These are phyloP conservation scores for Saccopteryx leptura DNA, from an alignment of 2,113 vertebrate genomes.

Conservation along the genomic window DNA sequence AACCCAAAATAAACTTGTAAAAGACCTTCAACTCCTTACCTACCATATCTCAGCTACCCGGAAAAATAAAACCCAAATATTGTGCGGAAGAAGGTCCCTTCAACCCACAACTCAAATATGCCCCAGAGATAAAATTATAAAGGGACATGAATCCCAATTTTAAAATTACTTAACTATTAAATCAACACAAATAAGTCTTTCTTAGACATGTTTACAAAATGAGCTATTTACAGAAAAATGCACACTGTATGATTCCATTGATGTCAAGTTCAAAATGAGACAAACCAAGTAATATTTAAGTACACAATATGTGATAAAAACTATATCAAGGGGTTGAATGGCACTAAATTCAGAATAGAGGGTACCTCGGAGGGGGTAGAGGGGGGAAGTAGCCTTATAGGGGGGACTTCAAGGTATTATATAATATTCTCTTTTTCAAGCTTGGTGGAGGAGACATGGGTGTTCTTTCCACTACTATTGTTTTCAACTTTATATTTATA, in stretches of 20 bases:
- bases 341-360: not conserved
- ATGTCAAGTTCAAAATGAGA: not conserved
- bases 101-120: not conserved
- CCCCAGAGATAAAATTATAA: not conserved
- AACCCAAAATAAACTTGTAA: not conserved
- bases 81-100: not conserved
- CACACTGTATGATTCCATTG: not conserved
- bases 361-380: not conserved
- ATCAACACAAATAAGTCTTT: not conserved
- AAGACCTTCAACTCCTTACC: not conserved
- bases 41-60: not conserved
- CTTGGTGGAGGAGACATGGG: not conserved
- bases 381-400: fast-evolving
- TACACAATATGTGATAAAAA: not conserved
- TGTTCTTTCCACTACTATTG: not conserved
- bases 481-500: not conserved
- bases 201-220: not conserved
- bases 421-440: not conserved
- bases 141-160: not conserved
- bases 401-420: not conserved
- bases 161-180: not conserved
- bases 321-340: not conserved
- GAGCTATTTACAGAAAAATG: not conserved
- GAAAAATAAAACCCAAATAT: not conserved
- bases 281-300: not conserved